Evolutionary conservation across 1,140 invertebrate genomes (phyloP).

Genomic region (Doryteuthis pealeii): DNA sequence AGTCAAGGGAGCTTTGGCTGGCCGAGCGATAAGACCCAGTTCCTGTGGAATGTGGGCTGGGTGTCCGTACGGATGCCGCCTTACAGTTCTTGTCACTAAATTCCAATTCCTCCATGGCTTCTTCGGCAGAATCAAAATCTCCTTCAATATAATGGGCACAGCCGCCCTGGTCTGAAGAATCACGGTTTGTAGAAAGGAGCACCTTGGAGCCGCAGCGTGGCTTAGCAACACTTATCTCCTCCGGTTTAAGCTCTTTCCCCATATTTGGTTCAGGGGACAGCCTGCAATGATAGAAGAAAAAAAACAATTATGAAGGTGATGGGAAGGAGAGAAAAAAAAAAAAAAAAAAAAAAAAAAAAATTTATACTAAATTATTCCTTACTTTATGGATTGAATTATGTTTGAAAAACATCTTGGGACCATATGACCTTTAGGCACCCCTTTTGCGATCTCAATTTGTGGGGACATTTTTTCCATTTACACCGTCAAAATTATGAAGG

Average conservation of each 20-base stretch:
- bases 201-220: background rate
- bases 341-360: no score
- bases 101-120: conserved; percentile 1
- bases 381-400: no score
- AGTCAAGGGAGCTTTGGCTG: background rate
- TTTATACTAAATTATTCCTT: no score
- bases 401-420: no score
- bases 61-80: background rate
- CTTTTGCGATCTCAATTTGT: no score
- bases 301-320: background rate
- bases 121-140: conserved; percentile 7
- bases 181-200: no score
- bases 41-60: background rate
- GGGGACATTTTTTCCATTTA: no score
- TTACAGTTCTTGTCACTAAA: background rate
- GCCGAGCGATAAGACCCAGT: background rate
- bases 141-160: background rate
- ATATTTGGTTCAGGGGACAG: background rate
- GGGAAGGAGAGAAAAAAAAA: no score
- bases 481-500: no score
- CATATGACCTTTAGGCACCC: no score
- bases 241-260: background rate
- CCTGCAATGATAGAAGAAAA: background rate
- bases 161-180: background rate
- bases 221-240: background rate